Evolutionary conservation across 2,888 invertebrate genomes (phyloP).

Genomic region (Ochropleura leucogaster): DNA sequence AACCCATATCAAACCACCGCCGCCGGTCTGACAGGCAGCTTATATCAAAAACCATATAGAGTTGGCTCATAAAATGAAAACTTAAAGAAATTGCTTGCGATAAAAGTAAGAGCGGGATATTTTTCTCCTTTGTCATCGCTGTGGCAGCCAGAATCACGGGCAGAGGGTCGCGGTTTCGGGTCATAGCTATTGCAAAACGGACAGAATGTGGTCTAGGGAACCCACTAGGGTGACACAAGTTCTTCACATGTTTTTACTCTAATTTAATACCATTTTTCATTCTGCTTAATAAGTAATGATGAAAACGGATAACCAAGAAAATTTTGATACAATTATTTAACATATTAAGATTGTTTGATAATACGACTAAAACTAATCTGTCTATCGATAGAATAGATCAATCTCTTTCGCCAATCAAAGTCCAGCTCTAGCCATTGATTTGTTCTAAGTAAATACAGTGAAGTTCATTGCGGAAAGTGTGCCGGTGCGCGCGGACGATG

Average conservation of each 20-base stretch:
- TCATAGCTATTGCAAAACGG: conserved; percentile 20
- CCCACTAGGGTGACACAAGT: not conserved
- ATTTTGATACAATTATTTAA: not conserved
- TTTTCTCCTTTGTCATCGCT: conserved; percentile 68
- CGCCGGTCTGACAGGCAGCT: conserved; percentile 49
- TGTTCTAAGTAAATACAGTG: conserved; percentile 70
- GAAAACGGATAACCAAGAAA: not conserved
- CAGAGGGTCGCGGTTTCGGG: conserved; percentile 25
- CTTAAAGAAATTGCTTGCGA: conserved; percentile 67
- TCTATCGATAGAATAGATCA: conserved; percentile 8
- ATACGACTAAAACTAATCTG: too few relatives aligned
- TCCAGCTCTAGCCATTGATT: conserved; percentile 50
- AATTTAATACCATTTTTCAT: not conserved
- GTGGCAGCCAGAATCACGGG: conserved; percentile 34
- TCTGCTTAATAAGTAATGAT: not conserved
- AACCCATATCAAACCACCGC: conserved; percentile 55
- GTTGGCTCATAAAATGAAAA: conserved; percentile 60
- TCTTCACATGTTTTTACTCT: not conserved
- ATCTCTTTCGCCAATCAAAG: conserved; percentile 14
- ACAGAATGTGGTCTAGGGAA: not conserved
- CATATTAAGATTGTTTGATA: not conserved
- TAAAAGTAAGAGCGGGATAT: conserved; percentile 65
- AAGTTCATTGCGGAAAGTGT: conserved; percentile 67
- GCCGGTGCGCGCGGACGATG: conserved; percentile 68
- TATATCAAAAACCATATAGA: conserved; percentile 59